phyloP scores from a whole-genome alignment of 1,140 invertebrate species.

The Rhyzopertha dominica region DNA sequence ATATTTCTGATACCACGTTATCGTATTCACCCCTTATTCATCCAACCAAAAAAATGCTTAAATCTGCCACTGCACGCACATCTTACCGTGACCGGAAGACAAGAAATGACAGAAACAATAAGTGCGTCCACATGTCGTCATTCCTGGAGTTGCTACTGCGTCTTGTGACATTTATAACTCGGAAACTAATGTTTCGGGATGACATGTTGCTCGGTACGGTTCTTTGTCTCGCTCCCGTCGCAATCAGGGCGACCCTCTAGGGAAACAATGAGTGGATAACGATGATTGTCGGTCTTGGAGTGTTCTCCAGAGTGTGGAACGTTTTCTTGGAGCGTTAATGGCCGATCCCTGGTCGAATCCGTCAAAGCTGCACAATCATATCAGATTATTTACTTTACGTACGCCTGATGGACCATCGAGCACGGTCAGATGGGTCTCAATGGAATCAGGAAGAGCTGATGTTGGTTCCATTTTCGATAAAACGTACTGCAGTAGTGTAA shows the following conservation, averaged over 20 bases:
- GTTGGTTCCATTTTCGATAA: too few species aligned
- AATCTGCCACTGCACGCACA: too few species aligned
- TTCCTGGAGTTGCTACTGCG: slow-evolving; percentile 10
- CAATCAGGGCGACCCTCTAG: slow-evolving; percentile 26
- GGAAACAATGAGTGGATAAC: slow-evolving; percentile 40
- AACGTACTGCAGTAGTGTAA: too few species aligned
- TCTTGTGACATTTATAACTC: slow-evolving; percentile 33
- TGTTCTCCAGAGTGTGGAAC: slow-evolving; percentile 34
- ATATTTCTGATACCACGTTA: too few species aligned
- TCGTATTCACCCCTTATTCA: too few species aligned
- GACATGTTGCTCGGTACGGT: slow-evolving; percentile 33
- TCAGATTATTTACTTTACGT: slow-evolving; percentile 29
- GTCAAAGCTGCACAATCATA: slow-evolving; percentile 39
- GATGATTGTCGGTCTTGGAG: slow-evolving; percentile 39
- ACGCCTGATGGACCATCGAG: too few species aligned
- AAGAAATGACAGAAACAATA: slow-evolving; percentile 31
- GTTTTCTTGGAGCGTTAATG: slow-evolving; percentile 39
- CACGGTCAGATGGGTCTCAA: too few species aligned
- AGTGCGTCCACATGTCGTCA: slow-evolving; percentile 24
- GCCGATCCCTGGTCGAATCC: slow-evolving; percentile 31
- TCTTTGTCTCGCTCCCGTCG: slow-evolving; percentile 26
- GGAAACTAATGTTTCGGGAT: slow-evolving; percentile 26
- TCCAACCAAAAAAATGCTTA: too few species aligned
- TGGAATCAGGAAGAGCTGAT: too few species aligned
- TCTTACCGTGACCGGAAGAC: too few species aligned